Evolutionary conservation across 2,888 invertebrate genomes (phyloP).

Genomic region (Stenoptilia bipunctidactyla): DNA sequence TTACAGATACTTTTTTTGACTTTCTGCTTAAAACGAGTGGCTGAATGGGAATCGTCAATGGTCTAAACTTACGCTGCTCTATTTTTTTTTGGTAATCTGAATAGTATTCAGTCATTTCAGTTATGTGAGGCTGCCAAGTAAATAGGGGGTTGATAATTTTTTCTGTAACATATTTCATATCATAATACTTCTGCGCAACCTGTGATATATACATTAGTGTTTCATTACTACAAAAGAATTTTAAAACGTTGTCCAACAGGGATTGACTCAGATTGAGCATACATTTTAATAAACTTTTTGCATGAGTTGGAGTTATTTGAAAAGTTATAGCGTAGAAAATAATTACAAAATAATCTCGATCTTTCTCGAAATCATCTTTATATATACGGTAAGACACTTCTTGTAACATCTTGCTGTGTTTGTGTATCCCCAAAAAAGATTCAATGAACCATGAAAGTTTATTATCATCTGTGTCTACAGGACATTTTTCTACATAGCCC

Average conservation of each 20-base stretch:
- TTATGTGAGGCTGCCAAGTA: conserved; percentile 53
- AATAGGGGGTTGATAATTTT: conserved; percentile 61
- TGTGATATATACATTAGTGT: conserved; percentile 51
- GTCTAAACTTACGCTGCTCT: conserved; percentile 35
- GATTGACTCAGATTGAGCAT: conserved; percentile 50
- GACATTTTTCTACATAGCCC: conserved; percentile 43
- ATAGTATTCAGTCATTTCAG: conserved; percentile 48
- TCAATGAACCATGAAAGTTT: conserved; percentile 53
- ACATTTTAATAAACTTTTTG: conserved; percentile 44
- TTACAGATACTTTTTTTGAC: neutral
- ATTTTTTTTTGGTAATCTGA: conserved; percentile 38
- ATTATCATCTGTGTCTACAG: conserved; percentile 34
- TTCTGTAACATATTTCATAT: conserved; percentile 57
- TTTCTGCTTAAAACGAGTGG: conserved; percentile 43
- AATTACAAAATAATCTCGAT: conserved; percentile 45
- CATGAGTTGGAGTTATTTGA: conserved; percentile 36
- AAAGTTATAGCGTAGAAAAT: conserved; percentile 42
- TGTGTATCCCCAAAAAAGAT: conserved; percentile 44
- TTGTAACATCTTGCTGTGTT: conserved; percentile 37
- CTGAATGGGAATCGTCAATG: conserved; percentile 39
- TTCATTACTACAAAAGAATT: conserved; percentile 54
- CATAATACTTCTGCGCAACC: conserved; percentile 57
- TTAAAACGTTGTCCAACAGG: conserved; percentile 40
- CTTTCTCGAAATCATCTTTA: conserved; percentile 35
- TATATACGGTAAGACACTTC: conserved; percentile 31